A percentile compares a stretch with the other conserved stretches of the same genome.
Evolutionary conservation across 2,797 vertebrate genomes (phyloP).

Genomic region (Furcifer pardalis): DNA sequence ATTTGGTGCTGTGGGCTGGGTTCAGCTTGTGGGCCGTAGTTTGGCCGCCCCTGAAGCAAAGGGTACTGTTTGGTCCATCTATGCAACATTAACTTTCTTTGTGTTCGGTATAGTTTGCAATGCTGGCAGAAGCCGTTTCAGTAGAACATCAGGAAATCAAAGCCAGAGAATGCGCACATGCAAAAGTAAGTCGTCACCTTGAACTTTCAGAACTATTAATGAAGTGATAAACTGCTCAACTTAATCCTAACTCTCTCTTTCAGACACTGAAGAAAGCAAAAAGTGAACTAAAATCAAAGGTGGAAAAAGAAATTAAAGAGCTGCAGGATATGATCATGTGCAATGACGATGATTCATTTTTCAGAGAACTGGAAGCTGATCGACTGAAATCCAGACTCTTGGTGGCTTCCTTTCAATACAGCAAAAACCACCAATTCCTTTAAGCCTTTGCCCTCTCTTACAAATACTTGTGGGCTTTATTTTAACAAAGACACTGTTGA

Average conservation of each 20-base stretch:
- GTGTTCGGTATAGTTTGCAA: constrained; percentile 84
- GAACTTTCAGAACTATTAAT: background rate
- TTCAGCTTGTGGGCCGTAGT: no score
- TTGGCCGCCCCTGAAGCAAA: no score
- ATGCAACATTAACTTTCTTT: background rate
- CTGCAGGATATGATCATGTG: constrained; percentile 87
- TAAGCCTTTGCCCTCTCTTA: constrained; percentile 43
- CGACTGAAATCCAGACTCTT: constrained; percentile 83
- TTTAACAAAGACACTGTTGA: background rate
- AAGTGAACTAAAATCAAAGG: constrained; percentile 86
- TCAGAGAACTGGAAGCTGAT: constrained; percentile 89
- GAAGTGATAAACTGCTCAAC: background rate
- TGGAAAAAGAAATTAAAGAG: constrained; percentile 91
- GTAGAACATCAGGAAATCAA: constrained; percentile 88
- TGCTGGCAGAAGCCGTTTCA: constrained; percentile 89
- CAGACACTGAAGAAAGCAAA: constrained; percentile 90
- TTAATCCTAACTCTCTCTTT: constrained; percentile 51
- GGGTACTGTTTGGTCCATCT: background rate
- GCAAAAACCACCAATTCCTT: constrained; percentile 76
- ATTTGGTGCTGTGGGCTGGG: no score
- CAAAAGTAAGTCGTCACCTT: constrained; percentile 79
- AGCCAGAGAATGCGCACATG: constrained; percentile 86
- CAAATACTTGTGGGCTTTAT: background rate
- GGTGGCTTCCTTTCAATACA: constrained; percentile 89
- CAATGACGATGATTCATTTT: constrained; percentile 85